Conservation (phyloP, 2,888 invertebrate species). For the Agrilus cyanescens region DNA sequence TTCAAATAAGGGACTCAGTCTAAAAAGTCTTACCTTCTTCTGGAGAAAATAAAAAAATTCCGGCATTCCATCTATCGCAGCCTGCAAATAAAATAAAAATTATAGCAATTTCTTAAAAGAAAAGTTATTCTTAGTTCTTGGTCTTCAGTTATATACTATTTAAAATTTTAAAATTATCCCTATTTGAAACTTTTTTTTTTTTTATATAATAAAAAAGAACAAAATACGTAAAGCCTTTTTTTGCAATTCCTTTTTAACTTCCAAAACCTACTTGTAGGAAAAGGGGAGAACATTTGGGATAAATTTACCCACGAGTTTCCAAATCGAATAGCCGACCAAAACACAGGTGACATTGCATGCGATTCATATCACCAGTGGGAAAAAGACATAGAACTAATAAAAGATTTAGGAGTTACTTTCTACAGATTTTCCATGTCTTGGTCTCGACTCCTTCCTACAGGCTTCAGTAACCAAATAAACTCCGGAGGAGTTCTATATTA, state of each 20-base stretch:
- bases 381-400: conserved; percentile 20
- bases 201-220: too few species aligned
- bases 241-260: neutral
- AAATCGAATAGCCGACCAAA: conserved; percentile 18
- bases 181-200: too few species aligned
- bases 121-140: too few species aligned
- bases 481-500: conserved; percentile 51
- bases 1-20: too few species aligned
- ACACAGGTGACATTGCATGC: conserved; percentile 24
- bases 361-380: conserved; percentile 23
- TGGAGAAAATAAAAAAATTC: too few species aligned
- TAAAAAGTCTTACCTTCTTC: too few species aligned
- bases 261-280: conserved; percentile 27
- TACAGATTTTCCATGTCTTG: conserved; percentile 49
- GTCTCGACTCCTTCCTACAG: conserved; percentile 50
- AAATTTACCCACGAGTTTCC: conserved; percentile 31
- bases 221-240: too few species aligned
- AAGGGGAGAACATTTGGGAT: conserved; percentile 43
- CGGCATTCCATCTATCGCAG: too few species aligned
- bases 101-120: too few species aligned
- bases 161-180: too few species aligned
- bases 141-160: too few species aligned
- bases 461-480: conserved; percentile 44
- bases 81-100: too few species aligned
- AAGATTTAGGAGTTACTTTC: conserved; percentile 28